Evolutionary conservation across 1,140 invertebrate species (phyloP).

Genomic region (Sipha flava): DNA sequence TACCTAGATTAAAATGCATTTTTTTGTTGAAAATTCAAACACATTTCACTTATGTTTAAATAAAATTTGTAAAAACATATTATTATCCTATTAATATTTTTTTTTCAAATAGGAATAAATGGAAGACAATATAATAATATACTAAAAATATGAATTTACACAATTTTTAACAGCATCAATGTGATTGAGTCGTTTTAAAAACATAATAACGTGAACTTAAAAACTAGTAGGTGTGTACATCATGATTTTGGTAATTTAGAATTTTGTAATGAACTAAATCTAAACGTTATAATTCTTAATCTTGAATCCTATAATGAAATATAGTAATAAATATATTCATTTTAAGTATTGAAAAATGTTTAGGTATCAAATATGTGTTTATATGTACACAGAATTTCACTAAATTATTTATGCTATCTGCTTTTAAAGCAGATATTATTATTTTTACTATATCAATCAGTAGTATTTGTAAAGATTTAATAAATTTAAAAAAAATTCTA

Average conservation of each 20-base stretch:
- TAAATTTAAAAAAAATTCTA: conserved; percentile 4
- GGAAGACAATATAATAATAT: conserved; percentile 29
- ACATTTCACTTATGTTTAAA: conserved; percentile 2
- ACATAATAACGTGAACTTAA: conserved; percentile 25
- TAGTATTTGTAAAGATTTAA: conserved; percentile 5
- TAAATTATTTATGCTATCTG: background rate
- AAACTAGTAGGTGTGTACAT: conserved; percentile 21
- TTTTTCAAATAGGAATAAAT: conserved; percentile 30
- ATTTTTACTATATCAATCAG: background rate
- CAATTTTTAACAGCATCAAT: background rate
- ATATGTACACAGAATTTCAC: conserved; percentile 16
- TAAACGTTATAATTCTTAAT: background rate
- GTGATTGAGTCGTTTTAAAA: conserved; percentile 23
- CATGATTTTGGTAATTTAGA: conserved; percentile 20
- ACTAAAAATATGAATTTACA: conserved; percentile 20
- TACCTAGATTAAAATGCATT: conserved; percentile 23
- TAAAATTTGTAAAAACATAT: conserved; percentile 27
- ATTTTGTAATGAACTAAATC: background rate
- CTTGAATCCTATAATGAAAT: background rate
- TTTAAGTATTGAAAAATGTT: background rate
- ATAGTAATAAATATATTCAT: background rate
- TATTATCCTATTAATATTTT: conserved; percentile 19
- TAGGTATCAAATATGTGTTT: background rate
- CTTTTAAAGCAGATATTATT: background rate
- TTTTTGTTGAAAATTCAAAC: conserved; percentile 4